Evolutionary conservation across 2,888 invertebrate species (phyloP), one percentile per base, ranked within the genome.

Genomic region (Eulithis prunata): DNA sequence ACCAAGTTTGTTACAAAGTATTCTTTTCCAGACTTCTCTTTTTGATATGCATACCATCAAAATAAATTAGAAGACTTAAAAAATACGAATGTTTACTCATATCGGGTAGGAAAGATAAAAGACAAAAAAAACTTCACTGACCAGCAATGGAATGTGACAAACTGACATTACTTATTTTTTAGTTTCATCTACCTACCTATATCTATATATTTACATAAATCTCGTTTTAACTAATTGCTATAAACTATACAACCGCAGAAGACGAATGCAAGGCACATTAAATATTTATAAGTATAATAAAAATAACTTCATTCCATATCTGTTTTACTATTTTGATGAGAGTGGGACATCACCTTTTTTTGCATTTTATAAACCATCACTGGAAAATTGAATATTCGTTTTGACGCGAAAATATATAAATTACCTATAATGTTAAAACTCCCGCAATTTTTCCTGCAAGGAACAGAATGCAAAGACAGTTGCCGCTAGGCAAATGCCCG

Each of bases 111-210:
- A 49, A 49, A 49, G 2, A 10, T 38, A 32, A 14, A 61, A 49
- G 49, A 60, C 13, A 54, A 36, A 52, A 5, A 57, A 61, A 58
- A 54, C 62, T 45, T 65, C 61, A 62, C 47, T 43, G 58, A 56
- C 63, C 51, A 64, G 21, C 43, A 62, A 66, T 72, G 71, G 71
- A 72, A 72, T 72, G 71, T 72, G 64, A 61, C 49, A 62, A 58
- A 58, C 53, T 57, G 51, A 32, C 41, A 52, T 52, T 64, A 58
- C 10, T 45, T 12, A 36, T 45, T 38, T 32, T 51, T 43, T 41
- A 14, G 36, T 7, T 57, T 52, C 32, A 12, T 7, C 6, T 57
- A 59, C 58, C 38, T 58, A 62, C 54, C 62, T 59, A 21, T 21
- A n/a, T 55, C 41, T 46, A 54, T 58, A 58, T 21, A 47, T 36